A percentile compares a stretch with the other conserved stretches of the same genome.
Evolutionary conservation across 2,113 vertebrate species (phyloP).

Genomic region (Xenopus tropicalis): DNA sequence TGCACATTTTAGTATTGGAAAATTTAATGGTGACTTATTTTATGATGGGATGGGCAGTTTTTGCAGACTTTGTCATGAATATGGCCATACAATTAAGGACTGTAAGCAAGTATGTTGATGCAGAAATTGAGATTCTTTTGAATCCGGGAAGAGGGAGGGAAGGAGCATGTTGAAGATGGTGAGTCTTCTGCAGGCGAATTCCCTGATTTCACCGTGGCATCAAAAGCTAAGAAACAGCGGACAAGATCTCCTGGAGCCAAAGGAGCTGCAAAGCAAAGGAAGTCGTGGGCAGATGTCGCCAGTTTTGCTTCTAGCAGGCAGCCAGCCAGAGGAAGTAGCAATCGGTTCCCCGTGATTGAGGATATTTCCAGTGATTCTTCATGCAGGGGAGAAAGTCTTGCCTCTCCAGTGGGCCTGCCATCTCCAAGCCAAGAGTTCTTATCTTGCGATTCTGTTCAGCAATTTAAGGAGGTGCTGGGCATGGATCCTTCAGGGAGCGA

Average conservation of each 20-base stretch:
- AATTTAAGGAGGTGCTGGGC: not conserved
- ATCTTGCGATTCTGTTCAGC: not conserved
- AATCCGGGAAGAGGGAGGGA: no score
- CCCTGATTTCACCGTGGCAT: not conserved
- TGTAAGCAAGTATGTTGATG: not conserved
- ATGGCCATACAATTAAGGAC: not conserved
- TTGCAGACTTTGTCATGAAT: not conserved
- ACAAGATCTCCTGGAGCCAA: not conserved
- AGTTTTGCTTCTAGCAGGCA: not conserved
- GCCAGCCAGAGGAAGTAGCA: not conserved
- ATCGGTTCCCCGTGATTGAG: not conserved
- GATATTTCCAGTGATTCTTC: not conserved
- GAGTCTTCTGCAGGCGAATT: not conserved
- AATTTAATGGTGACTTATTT: not conserved
- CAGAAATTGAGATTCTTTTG: not conserved
- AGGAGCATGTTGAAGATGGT: not conserved
- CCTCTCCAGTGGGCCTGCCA: not conserved
- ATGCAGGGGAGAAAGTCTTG: not conserved
- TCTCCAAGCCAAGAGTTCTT: not conserved
- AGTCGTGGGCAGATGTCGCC: constrained; percentile 1
- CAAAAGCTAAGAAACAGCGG: not conserved
- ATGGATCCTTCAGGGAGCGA: not conserved
- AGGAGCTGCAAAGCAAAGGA: not conserved
- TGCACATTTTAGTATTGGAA: not conserved
- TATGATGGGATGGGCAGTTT: not conserved